Conservation (phyloP, 2,797 vertebrate genomes). For the Artibeus lituratus region DNA sequence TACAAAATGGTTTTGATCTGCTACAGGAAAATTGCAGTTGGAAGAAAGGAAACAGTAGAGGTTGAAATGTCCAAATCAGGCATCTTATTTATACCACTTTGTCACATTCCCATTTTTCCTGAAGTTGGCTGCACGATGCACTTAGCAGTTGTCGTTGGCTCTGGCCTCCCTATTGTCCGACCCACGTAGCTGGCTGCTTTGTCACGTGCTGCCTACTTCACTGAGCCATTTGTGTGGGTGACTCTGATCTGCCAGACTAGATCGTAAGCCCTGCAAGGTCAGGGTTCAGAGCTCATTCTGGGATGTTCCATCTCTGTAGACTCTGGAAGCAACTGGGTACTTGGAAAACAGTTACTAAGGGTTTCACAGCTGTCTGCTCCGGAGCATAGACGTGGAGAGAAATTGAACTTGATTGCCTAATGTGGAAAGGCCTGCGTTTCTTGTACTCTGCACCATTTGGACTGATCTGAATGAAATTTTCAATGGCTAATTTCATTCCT, state of each 20-base stretch:
- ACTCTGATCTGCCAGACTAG: not conserved
- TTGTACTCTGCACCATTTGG: slow-evolving; percentile 46
- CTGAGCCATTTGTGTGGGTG: not conserved
- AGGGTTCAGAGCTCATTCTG: not conserved
- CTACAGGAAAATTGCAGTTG: slow-evolving; percentile 48
- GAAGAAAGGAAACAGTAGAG: slow-evolving; percentile 55
- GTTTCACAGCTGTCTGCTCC: slow-evolving; percentile 21
- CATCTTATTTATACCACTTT: slow-evolving; percentile 50
- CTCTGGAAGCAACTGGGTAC: not conserved
- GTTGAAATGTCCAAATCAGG: slow-evolving; percentile 59
- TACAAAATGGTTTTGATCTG: slow-evolving; percentile 50
- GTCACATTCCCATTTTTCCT: slow-evolving; percentile 61
- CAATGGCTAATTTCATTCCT: slow-evolving; percentile 62
- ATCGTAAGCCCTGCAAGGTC: not conserved
- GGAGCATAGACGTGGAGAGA: slow-evolving; percentile 3
- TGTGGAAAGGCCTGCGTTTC: slow-evolving; percentile 28
- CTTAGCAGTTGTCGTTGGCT: slow-evolving; percentile 57
- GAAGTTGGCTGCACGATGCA: not conserved
- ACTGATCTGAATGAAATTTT: slow-evolving; percentile 66
- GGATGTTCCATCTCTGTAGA: not conserved
- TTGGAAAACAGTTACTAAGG: not conserved
- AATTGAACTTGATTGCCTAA: slow-evolving; percentile 57
- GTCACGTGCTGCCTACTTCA: not conserved
- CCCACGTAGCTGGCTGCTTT: not conserved
- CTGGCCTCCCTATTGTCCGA: slow-evolving; percentile 40